phyloP scores from a whole-genome alignment of 2,113 vertebrate genomes.

The Onychostoma macrolepis region DNA sequence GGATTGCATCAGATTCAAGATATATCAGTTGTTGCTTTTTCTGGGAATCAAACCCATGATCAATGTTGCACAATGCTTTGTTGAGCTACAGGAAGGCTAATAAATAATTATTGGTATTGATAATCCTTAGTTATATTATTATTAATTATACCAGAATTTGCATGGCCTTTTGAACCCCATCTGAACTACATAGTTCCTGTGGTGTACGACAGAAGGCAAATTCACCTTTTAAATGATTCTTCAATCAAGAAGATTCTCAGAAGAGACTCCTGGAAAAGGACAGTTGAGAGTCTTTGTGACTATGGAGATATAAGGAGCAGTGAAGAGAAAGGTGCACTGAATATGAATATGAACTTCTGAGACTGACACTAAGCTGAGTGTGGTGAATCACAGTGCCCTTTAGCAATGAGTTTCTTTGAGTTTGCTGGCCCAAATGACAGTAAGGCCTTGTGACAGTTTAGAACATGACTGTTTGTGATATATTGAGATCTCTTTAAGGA shows the following conservation, averaged over 20 bases:
- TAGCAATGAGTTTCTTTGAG: neutral
- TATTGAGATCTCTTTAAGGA: conserved; percentile 2
- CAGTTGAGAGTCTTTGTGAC: neutral
- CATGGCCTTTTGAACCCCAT: neutral
- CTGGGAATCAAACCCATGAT: no score
- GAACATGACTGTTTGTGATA: neutral
- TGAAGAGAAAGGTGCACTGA: neutral
- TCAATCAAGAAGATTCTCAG: neutral
- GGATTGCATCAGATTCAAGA: no score
- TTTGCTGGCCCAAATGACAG: neutral
- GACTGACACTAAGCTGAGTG: neutral
- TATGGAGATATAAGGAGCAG: neutral
- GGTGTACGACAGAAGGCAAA: neutral
- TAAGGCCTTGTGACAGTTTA: neutral
- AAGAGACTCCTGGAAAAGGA: neutral
- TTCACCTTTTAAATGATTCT: neutral
- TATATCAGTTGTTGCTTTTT: no score
- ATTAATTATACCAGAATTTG: neutral
- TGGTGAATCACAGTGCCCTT: conserved; percentile 15
- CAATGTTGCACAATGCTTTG: no score
- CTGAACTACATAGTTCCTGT: neutral
- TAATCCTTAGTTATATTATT: neutral
- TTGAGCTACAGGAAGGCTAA: no score
- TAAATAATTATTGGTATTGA: neutral
- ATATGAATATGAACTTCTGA: conserved; percentile 4